A percentile compares a stretch with the other conserved stretches of the same genome.
Evolutionary conservation across 2,888 invertebrate species (phyloP).

Genomic region (Patella ulyssiponensis): DNA sequence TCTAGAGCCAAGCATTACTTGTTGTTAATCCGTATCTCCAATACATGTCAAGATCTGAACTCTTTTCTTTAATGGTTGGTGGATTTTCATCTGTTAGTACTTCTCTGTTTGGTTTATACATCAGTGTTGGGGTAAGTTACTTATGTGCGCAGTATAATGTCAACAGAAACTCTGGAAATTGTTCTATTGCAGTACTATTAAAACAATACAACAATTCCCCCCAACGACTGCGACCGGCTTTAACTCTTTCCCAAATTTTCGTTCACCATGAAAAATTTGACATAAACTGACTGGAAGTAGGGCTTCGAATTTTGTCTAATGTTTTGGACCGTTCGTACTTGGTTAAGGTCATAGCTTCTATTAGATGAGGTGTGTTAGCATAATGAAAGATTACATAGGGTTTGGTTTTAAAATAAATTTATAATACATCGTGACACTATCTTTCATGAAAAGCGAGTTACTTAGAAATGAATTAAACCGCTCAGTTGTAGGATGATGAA

Average conservation of each 20-base stretch:
- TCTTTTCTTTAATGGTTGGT: slow-evolving; percentile 33
- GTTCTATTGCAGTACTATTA: too few relatives aligned
- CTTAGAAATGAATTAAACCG: neutral
- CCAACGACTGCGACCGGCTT: too few relatives aligned
- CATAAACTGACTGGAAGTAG: too few relatives aligned
- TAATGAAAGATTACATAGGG: too few relatives aligned
- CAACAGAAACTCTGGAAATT: too few relatives aligned
- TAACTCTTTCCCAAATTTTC: too few relatives aligned
- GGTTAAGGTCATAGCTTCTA: too few relatives aligned
- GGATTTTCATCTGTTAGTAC: slow-evolving; percentile 32
- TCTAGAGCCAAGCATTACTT: slow-evolving; percentile 30
- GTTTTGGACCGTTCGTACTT: too few relatives aligned
- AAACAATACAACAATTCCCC: too few relatives aligned
- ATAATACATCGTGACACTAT: neutral
- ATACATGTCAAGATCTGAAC: slow-evolving; percentile 32
- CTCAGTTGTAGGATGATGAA: neutral
- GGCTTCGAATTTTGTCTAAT: too few relatives aligned
- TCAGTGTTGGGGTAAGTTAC: slow-evolving; percentile 30
- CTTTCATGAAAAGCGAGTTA: neutral
- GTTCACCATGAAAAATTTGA: too few relatives aligned
- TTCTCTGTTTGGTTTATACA: slow-evolving; percentile 24
- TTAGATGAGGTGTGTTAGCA: neutral
- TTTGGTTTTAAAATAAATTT: too few relatives aligned
- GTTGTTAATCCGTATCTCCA: slow-evolving; percentile 31
- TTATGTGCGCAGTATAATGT: neutral